phyloP scores from a whole-genome alignment of 2,888 invertebrate genomes.

The Xanthorhoe spadicearia region DNA sequence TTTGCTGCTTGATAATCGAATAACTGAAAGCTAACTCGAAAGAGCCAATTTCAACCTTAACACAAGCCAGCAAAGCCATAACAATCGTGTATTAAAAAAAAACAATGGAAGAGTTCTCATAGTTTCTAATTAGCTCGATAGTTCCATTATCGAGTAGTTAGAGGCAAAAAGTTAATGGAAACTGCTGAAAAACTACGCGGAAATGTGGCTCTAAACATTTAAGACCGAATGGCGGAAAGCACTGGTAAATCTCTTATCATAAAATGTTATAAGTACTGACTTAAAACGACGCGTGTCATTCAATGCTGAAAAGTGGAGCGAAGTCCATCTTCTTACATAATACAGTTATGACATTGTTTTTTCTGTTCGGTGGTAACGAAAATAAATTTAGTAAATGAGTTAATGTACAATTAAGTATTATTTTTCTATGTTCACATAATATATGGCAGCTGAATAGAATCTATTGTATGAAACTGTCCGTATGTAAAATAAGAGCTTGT shows the following conservation, averaged over 20 bases:
- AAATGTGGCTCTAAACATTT: slow-evolving; percentile 31
- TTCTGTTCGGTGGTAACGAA: no score
- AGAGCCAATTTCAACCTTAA: slow-evolving; percentile 13
- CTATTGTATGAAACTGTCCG: no score
- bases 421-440: no score
- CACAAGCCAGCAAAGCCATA: neutral
- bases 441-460: no score
- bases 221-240: slow-evolving; percentile 25
- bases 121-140: slow-evolving; percentile 33
- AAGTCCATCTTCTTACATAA: neutral
- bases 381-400: no score
- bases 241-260: slow-evolving; percentile 6
- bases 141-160: slow-evolving; percentile 35
- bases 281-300: neutral
- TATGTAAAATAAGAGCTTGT: neutral
- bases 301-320: neutral
- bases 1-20: neutral
- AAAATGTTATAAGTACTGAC: neutral
- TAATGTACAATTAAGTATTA: no score
- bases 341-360: no score
- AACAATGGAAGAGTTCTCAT: slow-evolving; percentile 37
- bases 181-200: slow-evolving; percentile 38
- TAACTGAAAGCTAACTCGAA: neutral
- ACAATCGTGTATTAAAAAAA: slow-evolving; percentile 5
- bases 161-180: slow-evolving; percentile 41